phyloP scores from a whole-genome alignment of 2,113 vertebrate species.

The Cyphomyrus plagiostoma region DNA sequence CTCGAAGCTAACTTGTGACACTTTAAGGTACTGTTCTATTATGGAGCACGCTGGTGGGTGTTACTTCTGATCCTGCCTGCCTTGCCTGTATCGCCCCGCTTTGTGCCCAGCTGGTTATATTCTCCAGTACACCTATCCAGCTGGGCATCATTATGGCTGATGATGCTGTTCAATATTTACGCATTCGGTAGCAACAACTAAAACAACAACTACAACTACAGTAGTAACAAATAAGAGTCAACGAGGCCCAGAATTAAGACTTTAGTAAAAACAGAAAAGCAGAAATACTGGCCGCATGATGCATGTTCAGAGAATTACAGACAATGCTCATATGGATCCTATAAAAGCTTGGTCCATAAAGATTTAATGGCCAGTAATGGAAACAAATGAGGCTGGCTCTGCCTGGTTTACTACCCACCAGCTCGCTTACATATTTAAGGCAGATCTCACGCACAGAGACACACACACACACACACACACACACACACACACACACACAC shows the following conservation, averaged over 20 bases:
- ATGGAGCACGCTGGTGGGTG: neutral
- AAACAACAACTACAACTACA: neutral
- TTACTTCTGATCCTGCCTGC: neutral
- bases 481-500: neutral
- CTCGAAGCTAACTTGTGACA: neutral
- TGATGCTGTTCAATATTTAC: neutral
- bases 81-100: neutral
- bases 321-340: neutral
- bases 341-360: conserved; percentile 1
- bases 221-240: neutral
- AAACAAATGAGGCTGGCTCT: conserved; percentile 7
- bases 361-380: conserved; percentile 11
- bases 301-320: neutral
- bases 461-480: neutral
- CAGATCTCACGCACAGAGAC: neutral
- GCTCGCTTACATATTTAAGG: neutral
- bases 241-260: neutral
- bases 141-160: neutral
- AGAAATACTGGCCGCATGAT: neutral
- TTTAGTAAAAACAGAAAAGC: neutral
- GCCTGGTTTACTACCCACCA: neutral
- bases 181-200: neutral
- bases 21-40: neutral
- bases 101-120: neutral
- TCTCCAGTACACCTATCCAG: neutral